Base-by-base conservation (phyloP, 2,113 vertebrate genomes). In the Atractosteus spatula region DNA sequence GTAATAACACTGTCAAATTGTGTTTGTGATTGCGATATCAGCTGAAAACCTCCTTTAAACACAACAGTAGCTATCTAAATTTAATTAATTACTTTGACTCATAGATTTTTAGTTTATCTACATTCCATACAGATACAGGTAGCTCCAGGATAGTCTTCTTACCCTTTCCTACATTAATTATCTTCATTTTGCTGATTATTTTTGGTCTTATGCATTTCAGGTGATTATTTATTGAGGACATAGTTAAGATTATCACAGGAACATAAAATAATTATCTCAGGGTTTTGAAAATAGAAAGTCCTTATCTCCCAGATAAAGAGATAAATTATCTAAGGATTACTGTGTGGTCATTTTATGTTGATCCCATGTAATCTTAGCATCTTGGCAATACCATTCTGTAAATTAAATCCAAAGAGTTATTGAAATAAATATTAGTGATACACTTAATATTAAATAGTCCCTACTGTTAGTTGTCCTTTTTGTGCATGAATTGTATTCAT, bases 241-340 rank as follows among this genome's bases (percentile, higher is more conserved):
- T 55, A 80, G 83, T 87, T 89, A 85, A 78, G 83, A 84, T 86
- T 85, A 84, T 86, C 84, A 79, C 54, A 43, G 76, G 79, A 89
- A 87, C 79, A 75, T 70, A 62, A 62, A 61, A 72, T 87, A 89
- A 88, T 90, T 87, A 86, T 69, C 55, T 80, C 74, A 77, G 83
- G 82, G 86, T 86, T 85, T 70, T 55, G 77, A 85, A 81, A 85
- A 82, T 76, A 80, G 64, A 73, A 71, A 75, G 72, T 84, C 72
- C 82, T 76, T 78, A 79, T 84, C 79, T 82, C 71, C 78, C 79
- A 69, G 85, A 85, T 41, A 81, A 74, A 70, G 76, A 81, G 78
- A 74, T 80, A 71, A 63, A 80, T 80, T 82, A 83, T 86, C 82
- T 73, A 70, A 70, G 73, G 81, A 84, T 86, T 84, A 84, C 84